phyloP scores from a whole-genome alignment of 2,888 invertebrate species.

The Brachypalpus laphriformis region DNA sequence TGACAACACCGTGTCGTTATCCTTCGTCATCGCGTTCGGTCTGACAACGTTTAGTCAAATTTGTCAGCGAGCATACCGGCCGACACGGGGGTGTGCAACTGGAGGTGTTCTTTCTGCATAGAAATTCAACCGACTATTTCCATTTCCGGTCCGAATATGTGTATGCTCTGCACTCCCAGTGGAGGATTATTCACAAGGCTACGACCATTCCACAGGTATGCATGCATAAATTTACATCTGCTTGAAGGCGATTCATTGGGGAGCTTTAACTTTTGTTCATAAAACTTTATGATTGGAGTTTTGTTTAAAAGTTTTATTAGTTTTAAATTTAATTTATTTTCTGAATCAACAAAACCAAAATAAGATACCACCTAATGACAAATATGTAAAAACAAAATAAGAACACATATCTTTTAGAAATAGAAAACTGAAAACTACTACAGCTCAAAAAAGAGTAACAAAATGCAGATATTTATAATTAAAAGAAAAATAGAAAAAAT shows the following conservation, averaged over 20 bases:
- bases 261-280: background rate
- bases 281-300: background rate
- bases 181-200: background rate
- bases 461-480: background rate
- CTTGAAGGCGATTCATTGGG: background rate
- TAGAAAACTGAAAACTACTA: constrained; percentile 34
- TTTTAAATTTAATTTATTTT: background rate
- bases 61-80: constrained; percentile 5
- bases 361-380: constrained; percentile 56
- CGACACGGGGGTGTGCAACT: too few relatives aligned
- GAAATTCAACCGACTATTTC: constrained; percentile 16
- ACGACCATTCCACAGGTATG: background rate
- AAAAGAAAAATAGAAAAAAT: background rate
- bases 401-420: constrained; percentile 62
- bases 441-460: background rate
- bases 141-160: constrained; percentile 21
- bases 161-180: background rate
- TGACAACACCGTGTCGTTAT: background rate
- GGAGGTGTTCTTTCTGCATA: background rate
- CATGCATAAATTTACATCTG: background rate
- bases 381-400: constrained; percentile 6
- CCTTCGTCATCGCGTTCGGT: background rate
- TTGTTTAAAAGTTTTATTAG: background rate
- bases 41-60: constrained; percentile 55
- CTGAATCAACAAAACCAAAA: background rate